phyloP scores from a whole-genome alignment of 2,888 invertebrate species.

The Drosophila pseudotakahashii region DNA sequence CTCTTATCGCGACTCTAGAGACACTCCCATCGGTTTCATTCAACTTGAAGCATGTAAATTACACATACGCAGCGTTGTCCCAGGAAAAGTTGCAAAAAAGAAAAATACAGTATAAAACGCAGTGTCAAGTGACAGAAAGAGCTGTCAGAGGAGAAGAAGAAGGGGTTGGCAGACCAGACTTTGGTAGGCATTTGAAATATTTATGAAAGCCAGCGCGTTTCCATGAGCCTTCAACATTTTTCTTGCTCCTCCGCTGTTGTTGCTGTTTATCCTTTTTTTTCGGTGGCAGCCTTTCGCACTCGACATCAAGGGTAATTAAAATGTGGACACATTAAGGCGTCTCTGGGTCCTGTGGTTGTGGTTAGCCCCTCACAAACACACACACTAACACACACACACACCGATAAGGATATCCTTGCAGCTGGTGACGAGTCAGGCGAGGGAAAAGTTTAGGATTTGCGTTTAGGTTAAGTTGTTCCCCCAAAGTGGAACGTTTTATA shows the following conservation, averaged over 20 bases:
- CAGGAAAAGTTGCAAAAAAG: conserved; percentile 16
- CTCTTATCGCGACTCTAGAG: conserved; percentile 49
- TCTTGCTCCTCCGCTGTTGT: conserved; percentile 12
- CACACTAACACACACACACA: neutral
- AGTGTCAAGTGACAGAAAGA: conserved; percentile 37
- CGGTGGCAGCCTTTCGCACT: conserved; percentile 56
- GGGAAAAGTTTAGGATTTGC: conserved; percentile 23
- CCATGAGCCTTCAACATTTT: conserved; percentile 49
- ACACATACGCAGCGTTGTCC: conserved; percentile 62
- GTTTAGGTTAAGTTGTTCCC: conserved; percentile 33
- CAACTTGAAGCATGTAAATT: conserved; percentile 42
- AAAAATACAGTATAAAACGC: conserved; percentile 43
- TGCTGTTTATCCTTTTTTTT: conserved; percentile 19
- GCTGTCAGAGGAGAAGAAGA: conserved; percentile 22
- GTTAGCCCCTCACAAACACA: conserved; percentile 21
- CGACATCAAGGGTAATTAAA: conserved; percentile 72
- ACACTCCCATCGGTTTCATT: conserved; percentile 24
- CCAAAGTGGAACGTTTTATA: conserved; percentile 18
- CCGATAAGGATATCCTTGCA: conserved; percentile 14
- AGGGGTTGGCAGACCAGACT: neutral
- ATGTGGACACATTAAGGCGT: conserved; percentile 58
- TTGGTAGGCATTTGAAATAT: conserved; percentile 48
- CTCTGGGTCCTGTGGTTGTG: conserved; percentile 31
- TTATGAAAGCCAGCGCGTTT: conserved; percentile 42
- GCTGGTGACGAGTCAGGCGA: conserved; percentile 36